phyloP scores from a whole-genome alignment of 2,888 invertebrate genomes.

The Choristoneura rosaceana region DNA sequence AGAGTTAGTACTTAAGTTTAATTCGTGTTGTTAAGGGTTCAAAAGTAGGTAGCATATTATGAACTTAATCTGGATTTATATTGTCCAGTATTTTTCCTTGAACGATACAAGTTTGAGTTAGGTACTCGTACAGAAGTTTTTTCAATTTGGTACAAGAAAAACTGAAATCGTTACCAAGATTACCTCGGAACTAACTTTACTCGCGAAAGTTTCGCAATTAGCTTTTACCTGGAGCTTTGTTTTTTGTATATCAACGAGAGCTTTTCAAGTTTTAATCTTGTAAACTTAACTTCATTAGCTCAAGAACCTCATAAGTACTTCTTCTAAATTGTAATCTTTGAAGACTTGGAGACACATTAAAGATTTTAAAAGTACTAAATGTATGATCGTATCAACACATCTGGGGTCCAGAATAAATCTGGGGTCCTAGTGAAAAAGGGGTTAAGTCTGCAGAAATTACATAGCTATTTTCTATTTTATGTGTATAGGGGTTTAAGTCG shows the following conservation, averaged over 20 bases:
- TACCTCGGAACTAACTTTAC: slow-evolving; percentile 11
- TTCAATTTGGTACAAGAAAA: slow-evolving; percentile 22
- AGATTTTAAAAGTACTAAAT: no score
- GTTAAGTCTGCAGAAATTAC: no score
- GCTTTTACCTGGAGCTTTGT: slow-evolving; percentile 11
- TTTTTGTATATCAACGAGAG: background rate
- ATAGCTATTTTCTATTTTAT: no score
- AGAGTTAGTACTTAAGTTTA: no score
- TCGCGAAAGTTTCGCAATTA: slow-evolving; percentile 25
- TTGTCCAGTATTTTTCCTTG: background rate
- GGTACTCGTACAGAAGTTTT: slow-evolving; percentile 14
- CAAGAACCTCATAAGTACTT: background rate
- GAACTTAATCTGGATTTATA: background rate
- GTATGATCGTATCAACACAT: no score
- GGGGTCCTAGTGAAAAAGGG: no score
- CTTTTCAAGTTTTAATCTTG: background rate
- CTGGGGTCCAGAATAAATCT: no score
- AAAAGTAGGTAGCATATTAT: no score
- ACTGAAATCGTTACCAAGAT: slow-evolving; percentile 12
- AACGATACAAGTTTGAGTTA: background rate
- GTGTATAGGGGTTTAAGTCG: no score
- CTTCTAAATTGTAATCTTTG: background rate
- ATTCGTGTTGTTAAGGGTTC: no score
- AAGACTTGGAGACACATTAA: background rate
- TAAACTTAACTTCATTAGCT: background rate